Base-by-base conservation (phyloP, 1,140 invertebrate genomes). In the Drosophila triauraria region DNA sequence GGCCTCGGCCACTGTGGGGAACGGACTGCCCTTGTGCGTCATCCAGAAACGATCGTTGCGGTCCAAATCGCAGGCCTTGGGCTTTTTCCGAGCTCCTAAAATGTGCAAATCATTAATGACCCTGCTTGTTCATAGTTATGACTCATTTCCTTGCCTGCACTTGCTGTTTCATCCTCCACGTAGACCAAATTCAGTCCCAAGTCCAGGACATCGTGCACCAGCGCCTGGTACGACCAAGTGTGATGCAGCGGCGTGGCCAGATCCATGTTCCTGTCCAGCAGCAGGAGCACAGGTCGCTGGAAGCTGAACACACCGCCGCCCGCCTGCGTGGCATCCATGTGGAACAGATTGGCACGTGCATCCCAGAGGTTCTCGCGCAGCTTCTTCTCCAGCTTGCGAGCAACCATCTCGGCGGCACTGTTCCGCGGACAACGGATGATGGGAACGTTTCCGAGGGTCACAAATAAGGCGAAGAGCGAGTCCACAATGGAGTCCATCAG, bases 151-250 rank as follows among this genome's bases (percentile, higher is more conserved):
- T 60, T 65, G 63, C 85, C 81, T 13, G 72, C 65, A 51, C 47
- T 53, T 4, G 50, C 70, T 13, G 93, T 81, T 69, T 94, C 94
- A 88, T 98, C 97, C 78, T 97, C 96, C 23, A 98, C 95, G 32
- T 96, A 95, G 2, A 98, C 95, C 70, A 97, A 93, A 93, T 99
- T 99, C 50, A 99, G 93, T 23, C 97, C 95, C 59, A 99, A 94
- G 87, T 99, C 97, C 15, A 99, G 93, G 2, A 99, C 96, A 95
- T 99, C 99, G 93, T 99, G 98, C 35, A 97, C 96, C 58, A 99
- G 92, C 12, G 99, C 99, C 94, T 99, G 98, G 93, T 99, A 99
- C 1, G 98, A 99, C 99, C 99, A 99, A 4, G 99, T 99, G 93
- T 99, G 99, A 95, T 99, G 98, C 67, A 99, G 93, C 42, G 98